Conservation (phyloP, 2,888 invertebrate species). For the Dryobota labecula region DNA sequence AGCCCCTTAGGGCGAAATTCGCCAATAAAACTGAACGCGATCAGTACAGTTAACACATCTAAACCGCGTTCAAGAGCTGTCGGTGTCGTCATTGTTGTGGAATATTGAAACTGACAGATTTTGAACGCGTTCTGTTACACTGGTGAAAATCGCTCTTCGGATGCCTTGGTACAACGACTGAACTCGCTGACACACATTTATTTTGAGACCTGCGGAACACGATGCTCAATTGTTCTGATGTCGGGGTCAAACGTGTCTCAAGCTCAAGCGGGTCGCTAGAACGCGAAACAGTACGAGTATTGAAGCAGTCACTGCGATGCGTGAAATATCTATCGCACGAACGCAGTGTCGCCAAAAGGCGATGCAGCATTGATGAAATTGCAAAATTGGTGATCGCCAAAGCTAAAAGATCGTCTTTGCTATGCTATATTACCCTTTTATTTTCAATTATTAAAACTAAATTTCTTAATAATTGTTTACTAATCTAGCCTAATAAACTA, state of each 20-base stretch:
- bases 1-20: too few relatives aligned
- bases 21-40: too few relatives aligned
- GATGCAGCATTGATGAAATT: not conserved
- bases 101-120: too few relatives aligned
- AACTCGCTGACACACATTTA: not conserved
- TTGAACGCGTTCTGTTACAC: too few relatives aligned
- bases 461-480: not conserved
- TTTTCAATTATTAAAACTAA: not conserved
- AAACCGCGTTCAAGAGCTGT: too few relatives aligned
- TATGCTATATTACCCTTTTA: too few relatives aligned
- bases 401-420: not conserved
- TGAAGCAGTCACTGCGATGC: too few relatives aligned
- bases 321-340: not conserved
- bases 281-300: not conserved
- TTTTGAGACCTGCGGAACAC: not conserved
- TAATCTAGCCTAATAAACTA: not conserved
- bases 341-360: not conserved
- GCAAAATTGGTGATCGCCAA: not conserved
- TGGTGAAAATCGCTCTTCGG: not conserved
- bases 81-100: too few relatives aligned
- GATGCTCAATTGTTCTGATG: too few relatives aligned
- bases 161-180: not conserved
- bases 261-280: not conserved
- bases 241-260: too few relatives aligned
- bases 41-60: too few relatives aligned